phyloP scores from a whole-genome alignment of 2,888 invertebrate species.

The Perizoma affinitatum region DNA sequence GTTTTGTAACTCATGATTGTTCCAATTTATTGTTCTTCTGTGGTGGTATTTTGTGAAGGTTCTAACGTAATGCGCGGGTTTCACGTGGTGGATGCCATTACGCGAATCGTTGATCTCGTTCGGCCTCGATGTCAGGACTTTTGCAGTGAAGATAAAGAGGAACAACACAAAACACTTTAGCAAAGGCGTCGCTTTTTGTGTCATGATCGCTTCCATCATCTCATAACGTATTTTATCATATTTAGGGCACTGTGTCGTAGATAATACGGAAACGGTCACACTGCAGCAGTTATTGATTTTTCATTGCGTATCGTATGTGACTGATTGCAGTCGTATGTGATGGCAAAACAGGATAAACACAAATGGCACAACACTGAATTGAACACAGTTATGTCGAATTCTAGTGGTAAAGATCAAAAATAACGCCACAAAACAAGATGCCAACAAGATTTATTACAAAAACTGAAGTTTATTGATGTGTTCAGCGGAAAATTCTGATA shows the following conservation, averaged over 20 bases:
- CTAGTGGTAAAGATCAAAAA: background rate
- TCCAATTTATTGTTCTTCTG: slow-evolving; percentile 72
- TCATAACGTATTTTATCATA: slow-evolving; percentile 24
- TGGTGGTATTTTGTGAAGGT: slow-evolving; percentile 79
- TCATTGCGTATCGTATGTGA: slow-evolving; percentile 40
- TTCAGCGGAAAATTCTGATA: background rate
- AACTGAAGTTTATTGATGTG: background rate
- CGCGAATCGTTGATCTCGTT: slow-evolving; percentile 66
- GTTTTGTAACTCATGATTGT: slow-evolving; percentile 57
- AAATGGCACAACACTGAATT: background rate
- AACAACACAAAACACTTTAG: slow-evolving; percentile 76
- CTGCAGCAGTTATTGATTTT: slow-evolving; percentile 73
- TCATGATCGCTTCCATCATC: slow-evolving; percentile 68
- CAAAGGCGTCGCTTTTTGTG: slow-evolving; percentile 70
- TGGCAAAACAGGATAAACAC: slow-evolving; percentile 13
- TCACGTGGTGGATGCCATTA: slow-evolving; percentile 68
- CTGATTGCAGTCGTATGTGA: slow-evolving; percentile 15
- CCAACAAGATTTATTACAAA: slow-evolving; percentile 7
- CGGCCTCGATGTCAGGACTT: slow-evolving; percentile 74
- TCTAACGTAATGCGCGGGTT: slow-evolving; percentile 72
- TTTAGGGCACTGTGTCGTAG: slow-evolving; percentile 22
- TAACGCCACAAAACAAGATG: background rate
- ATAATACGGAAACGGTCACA: slow-evolving; percentile 59
- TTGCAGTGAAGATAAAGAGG: slow-evolving; percentile 77
- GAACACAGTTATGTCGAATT: slow-evolving; percentile 1